Base-by-base conservation (phyloP, 2,113 vertebrate species). In the Ictalurus furcatus region DNA sequence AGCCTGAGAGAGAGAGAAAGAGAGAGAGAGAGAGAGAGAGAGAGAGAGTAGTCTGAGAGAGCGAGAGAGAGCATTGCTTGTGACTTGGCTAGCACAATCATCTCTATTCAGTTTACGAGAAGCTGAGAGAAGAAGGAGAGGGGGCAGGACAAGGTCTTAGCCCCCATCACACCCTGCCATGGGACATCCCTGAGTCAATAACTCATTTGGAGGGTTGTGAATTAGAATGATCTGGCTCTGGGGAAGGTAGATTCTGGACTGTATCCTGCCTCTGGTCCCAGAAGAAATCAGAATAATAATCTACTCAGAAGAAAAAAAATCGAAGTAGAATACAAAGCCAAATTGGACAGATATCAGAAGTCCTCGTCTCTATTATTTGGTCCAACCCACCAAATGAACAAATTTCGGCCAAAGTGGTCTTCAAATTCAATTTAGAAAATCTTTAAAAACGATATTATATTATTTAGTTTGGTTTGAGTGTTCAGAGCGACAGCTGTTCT, bases 141-240 rank as follows among this genome's bases (percentile, higher is more conserved):
- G 61, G 67, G 59, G 30, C 73, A 80, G 83, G 44, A 85, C 44
- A 69, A 85, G 84, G 88, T 80, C 84, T 58, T 71, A n/a, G 59
- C n/a, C 83, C 44, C 82, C 83, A 89, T 85, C 84, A 69, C 25
- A 61, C 61, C 34, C 84, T 85, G 85, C 79, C 67, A 74, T 34
- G 58, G 80, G 91, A 89, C 82, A 87, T 94, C 91, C 88, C 56
- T 74, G 14, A 92, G 94, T 95, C 95, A 95, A 94, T 96, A 95
- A 94, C 93, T 95, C 93, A 95, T 95, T 95, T 94, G 88, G 90
- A 85, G 90, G 92, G 92, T 94, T 93, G 94, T 95, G 93, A 95
- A 95, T 96, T 91, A 90, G 91, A 94, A 95, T 94, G 94, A 94
- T 94, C 92, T 94, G 92, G 93, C 95, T 94, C 87, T 93, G 89